phyloP scores from a whole-genome alignment of 2,888 invertebrate species.

The Ochropacha duplaris region DNA sequence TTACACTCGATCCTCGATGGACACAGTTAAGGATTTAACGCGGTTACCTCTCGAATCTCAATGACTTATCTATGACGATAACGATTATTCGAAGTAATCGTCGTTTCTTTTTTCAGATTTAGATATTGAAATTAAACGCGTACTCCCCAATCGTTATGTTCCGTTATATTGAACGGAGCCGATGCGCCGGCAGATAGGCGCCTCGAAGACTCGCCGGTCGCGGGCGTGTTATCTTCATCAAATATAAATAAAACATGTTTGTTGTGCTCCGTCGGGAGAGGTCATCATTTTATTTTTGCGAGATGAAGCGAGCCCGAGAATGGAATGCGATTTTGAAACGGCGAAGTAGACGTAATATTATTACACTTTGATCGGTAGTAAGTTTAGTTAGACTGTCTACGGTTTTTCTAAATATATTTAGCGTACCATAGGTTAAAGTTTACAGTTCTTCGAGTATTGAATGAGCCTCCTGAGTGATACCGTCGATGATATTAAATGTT shows the following conservation, averaged over 20 bases:
- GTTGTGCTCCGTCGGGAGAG: constrained; percentile 21
- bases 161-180: constrained; percentile 19
- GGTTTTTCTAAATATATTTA: constrained; percentile 66
- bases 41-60: not conserved
- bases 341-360: constrained; percentile 51
- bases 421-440: constrained; percentile 67
- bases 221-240: not conserved
- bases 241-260: not conserved
- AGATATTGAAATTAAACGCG: constrained; percentile 14
- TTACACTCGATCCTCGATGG: not conserved
- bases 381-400: constrained; percentile 65
- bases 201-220: not conserved
- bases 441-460: constrained; percentile 53
- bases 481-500: constrained; percentile 31
- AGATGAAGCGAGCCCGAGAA: constrained; percentile 41
- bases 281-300: constrained; percentile 46
- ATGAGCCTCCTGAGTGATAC: constrained; percentile 48
- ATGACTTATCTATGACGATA: not conserved
- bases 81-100: not conserved
- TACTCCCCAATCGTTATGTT: constrained; percentile 22
- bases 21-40: not conserved
- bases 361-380: constrained; percentile 59
- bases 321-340: constrained; percentile 30
- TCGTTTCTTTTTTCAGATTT: constrained; percentile 5
- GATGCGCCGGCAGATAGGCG: constrained; percentile 8